These are phyloP conservation scores for Peromyscus aztecus DNA, from an alignment of 2,797 vertebrate species.

Conservation along the genomic window DNA sequence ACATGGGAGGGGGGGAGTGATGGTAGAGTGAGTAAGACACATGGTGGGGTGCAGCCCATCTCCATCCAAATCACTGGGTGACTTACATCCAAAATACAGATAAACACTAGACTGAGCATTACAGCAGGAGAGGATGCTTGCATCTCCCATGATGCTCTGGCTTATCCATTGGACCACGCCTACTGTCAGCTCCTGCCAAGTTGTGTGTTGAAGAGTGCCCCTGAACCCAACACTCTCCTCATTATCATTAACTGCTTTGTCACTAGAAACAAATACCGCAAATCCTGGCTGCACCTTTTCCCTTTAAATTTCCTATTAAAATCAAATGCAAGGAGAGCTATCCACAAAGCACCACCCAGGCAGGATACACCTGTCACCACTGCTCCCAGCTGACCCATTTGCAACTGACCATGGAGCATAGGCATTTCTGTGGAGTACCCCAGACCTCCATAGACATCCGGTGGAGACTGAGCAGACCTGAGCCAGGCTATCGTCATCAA, in stretches of 20 bases:
- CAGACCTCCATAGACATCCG: rapidly evolving
- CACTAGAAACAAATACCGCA: not conserved
- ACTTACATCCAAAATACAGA: rapidly evolving
- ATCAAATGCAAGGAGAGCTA: not conserved
- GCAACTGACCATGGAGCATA: not conserved
- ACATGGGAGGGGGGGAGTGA: rapidly evolving
- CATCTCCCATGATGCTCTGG: not conserved
- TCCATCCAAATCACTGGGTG: too few species aligned
- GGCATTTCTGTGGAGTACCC: rapidly evolving
- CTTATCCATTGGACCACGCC: not conserved
- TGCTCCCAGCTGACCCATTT: too few species aligned
- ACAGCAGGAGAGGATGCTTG: not conserved
- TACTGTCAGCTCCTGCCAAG: rapidly evolving
- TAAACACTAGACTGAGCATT: not conserved
- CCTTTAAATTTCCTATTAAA: not conserved
- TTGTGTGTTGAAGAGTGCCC: rapidly evolving
- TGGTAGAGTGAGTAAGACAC: rapidly evolving
- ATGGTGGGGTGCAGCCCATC: rapidly evolving
- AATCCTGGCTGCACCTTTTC: rapidly evolving
- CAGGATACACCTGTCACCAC: too few species aligned
- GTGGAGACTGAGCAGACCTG: rapidly evolving
- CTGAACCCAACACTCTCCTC: not conserved
- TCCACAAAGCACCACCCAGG: not conserved
- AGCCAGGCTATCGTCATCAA: not conserved
- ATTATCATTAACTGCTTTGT: too few species aligned